phyloP scores from a whole-genome alignment of 2,797 vertebrate species.

The Potorous gilbertii region DNA sequence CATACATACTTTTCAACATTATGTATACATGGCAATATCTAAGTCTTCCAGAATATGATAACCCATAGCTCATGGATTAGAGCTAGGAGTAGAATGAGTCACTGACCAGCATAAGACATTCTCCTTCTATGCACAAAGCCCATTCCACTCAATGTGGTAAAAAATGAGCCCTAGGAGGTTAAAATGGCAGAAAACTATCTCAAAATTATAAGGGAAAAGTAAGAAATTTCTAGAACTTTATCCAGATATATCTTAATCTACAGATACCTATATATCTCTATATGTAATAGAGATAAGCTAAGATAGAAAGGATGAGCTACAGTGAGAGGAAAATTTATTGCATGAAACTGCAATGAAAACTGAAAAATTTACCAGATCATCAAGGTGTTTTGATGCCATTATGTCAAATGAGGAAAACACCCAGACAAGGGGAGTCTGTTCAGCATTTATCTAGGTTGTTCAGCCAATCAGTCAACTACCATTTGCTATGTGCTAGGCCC shows the following conservation, averaged over 20 bases:
- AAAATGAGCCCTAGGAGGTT: neutral
- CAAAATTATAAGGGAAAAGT: neutral
- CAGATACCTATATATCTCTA: neutral
- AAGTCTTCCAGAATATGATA: neutral
- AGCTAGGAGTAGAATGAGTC: neutral
- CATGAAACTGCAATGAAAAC: neutral
- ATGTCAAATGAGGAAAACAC: neutral
- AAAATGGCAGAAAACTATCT: neutral
- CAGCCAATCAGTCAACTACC: neutral
- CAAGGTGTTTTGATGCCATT: neutral
- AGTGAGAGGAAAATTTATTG: neutral
- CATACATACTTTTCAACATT: neutral
- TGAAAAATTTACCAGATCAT: neutral
- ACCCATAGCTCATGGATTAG: neutral
- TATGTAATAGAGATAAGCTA: neutral
- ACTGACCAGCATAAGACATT: neutral
- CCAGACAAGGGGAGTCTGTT: neutral
- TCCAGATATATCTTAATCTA: neutral
- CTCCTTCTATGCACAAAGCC: neutral
- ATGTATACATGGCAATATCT: neutral
- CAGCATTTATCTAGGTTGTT: neutral
- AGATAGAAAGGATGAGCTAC: neutral
- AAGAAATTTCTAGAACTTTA: neutral
- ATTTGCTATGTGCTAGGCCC: neutral
- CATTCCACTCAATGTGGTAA: neutral